Percentiles rank a stretch among this genome's conserved stretches.
Conservation (phyloP, 2,888 invertebrate genomes). For the Sthenelais limicola region DNA sequence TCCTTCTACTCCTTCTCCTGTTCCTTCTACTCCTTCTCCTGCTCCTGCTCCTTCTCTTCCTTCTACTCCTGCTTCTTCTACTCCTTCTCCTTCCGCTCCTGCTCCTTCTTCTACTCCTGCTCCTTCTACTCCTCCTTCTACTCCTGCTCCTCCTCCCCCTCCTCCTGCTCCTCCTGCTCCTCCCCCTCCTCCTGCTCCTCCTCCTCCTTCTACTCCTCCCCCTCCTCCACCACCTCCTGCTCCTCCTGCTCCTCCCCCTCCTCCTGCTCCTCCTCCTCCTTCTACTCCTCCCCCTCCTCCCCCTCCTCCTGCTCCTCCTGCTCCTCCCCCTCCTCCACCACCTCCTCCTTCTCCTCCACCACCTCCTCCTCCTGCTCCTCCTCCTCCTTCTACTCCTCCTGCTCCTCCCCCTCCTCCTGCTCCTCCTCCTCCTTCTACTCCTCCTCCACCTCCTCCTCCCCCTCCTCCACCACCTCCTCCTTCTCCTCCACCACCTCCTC, state of each 20-base stretch:
- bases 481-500: not conserved
- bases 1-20: slow-evolving; percentile 29
- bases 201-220: not conserved
- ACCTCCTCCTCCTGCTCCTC: not conserved
- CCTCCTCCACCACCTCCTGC: not conserved
- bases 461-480: too few species aligned
- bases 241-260: not conserved
- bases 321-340: not conserved
- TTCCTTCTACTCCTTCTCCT: slow-evolving; percentile 73
- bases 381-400: not conserved
- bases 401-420: not conserved
- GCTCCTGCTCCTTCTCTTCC: slow-evolving; percentile 1
- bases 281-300: not conserved
- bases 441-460: too few species aligned
- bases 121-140: not conserved
- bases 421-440: too few species aligned
- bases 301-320: not conserved
- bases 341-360: not conserved
- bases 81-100: not conserved
- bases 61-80: not conserved
- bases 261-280: not conserved
- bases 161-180: not conserved
- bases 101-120: slow-evolving; percentile 73
- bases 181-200: not conserved
- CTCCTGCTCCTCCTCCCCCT: not conserved